Conservation (phyloP, 2,888 invertebrate species). For the Epinotia bilunana region DNA sequence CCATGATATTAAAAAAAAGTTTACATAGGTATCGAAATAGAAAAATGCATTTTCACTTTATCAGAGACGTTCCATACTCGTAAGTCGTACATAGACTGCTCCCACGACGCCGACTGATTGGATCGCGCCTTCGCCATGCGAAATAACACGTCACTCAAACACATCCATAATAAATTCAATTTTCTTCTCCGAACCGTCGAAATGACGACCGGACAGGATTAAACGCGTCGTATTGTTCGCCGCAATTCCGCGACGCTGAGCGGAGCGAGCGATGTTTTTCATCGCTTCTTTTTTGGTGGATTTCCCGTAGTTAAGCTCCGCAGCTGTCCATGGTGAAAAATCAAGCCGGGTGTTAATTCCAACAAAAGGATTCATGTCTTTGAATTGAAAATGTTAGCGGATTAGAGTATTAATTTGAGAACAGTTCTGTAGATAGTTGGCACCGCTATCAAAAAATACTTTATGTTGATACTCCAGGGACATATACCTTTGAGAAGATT, state of each 20-base stretch:
- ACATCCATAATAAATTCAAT: conserved; percentile 84
- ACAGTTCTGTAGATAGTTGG: background rate
- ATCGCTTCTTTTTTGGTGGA: conserved; percentile 58
- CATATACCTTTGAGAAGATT: too few species aligned
- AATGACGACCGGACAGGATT: conserved; percentile 81
- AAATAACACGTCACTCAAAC: conserved; percentile 84
- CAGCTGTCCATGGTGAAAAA: conserved; percentile 46
- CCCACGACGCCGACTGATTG: conserved; percentile 77
- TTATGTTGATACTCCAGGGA: too few species aligned
- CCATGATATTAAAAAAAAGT: background rate
- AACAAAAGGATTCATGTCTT: conserved; percentile 34
- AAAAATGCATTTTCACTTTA: conserved; percentile 73
- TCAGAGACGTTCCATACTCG: conserved; percentile 59
- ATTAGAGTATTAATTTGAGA: conserved; percentile 12
- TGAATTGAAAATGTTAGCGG: conserved; percentile 18
- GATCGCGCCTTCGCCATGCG: conserved; percentile 70
- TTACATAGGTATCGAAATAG: conserved; percentile 56
- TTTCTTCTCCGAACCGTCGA: conserved; percentile 72
- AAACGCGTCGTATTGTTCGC: conserved; percentile 78
- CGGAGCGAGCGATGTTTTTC: conserved; percentile 32
- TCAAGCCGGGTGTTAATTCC: conserved; percentile 39
- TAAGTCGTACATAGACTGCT: conserved; percentile 58
- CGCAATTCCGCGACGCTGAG: conserved; percentile 62
- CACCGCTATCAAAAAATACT: background rate
- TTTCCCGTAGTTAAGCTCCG: conserved; percentile 41